Percentiles rank a stretch among this genome's conserved stretches.
Conservation (phyloP, 2,113 vertebrate species). For the Clinocottus analis region DNA sequence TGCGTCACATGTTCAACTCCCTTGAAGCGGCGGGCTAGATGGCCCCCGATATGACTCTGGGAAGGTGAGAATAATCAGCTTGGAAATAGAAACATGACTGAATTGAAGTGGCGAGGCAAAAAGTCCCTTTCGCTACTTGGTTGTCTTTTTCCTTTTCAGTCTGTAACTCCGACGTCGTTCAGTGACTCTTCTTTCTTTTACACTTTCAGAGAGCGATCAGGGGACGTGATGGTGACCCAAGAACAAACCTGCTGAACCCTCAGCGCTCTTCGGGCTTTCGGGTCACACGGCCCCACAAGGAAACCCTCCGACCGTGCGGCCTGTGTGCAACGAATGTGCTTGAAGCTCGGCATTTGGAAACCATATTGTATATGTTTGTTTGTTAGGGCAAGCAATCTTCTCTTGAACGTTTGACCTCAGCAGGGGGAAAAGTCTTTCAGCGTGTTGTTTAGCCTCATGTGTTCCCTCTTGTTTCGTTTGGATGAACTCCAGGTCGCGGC, state of each 20-base stretch:
- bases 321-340: neutral
- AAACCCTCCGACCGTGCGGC: conserved; percentile 12
- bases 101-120: neutral
- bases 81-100: neutral
- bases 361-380: conserved; percentile 15
- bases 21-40: conserved; percentile 23
- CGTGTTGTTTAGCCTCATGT: conserved; percentile 31
- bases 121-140: neutral
- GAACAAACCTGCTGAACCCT: conserved; percentile 44
- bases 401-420: conserved; percentile 48
- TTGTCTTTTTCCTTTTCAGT: neutral
- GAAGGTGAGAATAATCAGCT: conserved; percentile 29
- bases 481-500: conserved; percentile 51
- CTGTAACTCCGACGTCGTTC: neutral
- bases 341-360: conserved; percentile 34
- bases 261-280: conserved; percentile 13
- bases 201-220: conserved; percentile 58
- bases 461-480: conserved; percentile 60
- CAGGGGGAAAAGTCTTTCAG: conserved; percentile 24
- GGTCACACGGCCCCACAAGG: conserved; percentile 5
- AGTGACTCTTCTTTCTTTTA: conserved; percentile 19
- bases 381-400: neutral
- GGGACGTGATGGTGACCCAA: conserved; percentile 39
- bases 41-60: neutral
- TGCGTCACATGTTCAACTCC: conserved; percentile 18